A percentile compares a stretch with the other conserved stretches of the same genome.
Evolutionary conservation across 2,888 invertebrate genomes (phyloP).

Genomic region (Amaurobius ferox): DNA sequence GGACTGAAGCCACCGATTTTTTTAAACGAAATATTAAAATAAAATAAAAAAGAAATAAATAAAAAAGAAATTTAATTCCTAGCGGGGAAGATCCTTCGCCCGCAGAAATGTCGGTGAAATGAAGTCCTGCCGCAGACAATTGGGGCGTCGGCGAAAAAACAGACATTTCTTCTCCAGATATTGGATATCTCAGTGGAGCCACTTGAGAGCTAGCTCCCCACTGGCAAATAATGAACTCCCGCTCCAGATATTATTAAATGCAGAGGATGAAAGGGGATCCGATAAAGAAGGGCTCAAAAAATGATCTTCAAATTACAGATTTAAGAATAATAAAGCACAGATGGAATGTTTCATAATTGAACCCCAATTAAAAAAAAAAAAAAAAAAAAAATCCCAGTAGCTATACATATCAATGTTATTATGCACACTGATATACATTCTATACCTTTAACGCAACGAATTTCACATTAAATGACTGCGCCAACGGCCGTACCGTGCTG

Average conservation of each 20-base stretch:
- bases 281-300: constrained; percentile 21
- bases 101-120: not conserved
- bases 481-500: too few relatives aligned
- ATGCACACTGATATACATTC: too few relatives aligned
- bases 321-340: constrained; percentile 1
- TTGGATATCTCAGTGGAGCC: constrained; percentile 47
- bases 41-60: too few relatives aligned
- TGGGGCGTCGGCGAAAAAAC: constrained; percentile 31
- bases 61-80: not conserved
- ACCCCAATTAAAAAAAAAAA: too few relatives aligned
- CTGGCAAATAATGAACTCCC: constrained; percentile 58
- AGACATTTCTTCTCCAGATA: constrained; percentile 48
- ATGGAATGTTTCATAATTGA: too few relatives aligned
- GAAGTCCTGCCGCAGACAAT: constrained; percentile 9
- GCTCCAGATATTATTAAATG: constrained; percentile 68
- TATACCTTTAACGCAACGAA: too few relatives aligned
- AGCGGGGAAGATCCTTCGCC: not conserved
- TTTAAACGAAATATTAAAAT: too few relatives aligned
- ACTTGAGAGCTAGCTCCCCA: constrained; percentile 31
- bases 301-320: constrained; percentile 3
- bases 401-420: too few relatives aligned
- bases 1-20: too few relatives aligned
- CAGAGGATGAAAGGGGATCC: constrained; percentile 25
- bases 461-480: too few relatives aligned
- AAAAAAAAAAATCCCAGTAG: too few relatives aligned